Evolutionary conservation across 2,113 vertebrate species (phyloP).

Genomic region (Bothrops jararaca): DNA sequence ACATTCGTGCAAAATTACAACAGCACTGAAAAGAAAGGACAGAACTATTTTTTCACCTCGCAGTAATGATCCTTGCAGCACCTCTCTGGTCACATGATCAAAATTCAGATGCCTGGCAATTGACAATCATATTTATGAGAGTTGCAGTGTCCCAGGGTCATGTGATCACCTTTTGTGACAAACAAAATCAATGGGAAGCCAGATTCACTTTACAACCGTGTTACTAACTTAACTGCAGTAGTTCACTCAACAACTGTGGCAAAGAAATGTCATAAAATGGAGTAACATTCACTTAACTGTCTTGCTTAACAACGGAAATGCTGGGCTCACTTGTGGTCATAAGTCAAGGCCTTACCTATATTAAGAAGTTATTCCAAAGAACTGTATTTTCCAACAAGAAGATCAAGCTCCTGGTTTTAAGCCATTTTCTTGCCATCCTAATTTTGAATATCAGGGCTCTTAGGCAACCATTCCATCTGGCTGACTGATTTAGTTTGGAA

Average conservation of each 20-base stretch:
- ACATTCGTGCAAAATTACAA: neutral
- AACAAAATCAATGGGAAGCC: too few relatives aligned
- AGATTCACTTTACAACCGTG: too few relatives aligned
- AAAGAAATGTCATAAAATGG: neutral
- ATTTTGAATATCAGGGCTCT: neutral
- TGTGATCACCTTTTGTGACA: too few relatives aligned
- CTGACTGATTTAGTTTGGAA: neutral
- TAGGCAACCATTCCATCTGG: neutral
- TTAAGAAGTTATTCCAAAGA: neutral
- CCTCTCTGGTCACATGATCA: too few relatives aligned
- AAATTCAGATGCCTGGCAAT: too few relatives aligned
- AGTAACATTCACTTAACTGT: neutral
- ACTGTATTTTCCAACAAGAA: neutral
- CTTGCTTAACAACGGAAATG: neutral
- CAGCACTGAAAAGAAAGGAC: neutral
- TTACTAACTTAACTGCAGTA: too few relatives aligned
- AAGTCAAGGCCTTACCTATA: neutral
- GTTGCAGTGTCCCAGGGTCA: too few relatives aligned
- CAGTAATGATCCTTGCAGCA: too few relatives aligned
- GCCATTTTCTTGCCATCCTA: neutral
- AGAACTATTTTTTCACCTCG: too few relatives aligned
- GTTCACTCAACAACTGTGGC: neutral
- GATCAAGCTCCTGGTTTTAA: neutral
- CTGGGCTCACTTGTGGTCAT: neutral
- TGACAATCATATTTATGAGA: too few relatives aligned